Conservation (phyloP, 1,140 invertebrate species). For the Andrena cerasifolii region DNA sequence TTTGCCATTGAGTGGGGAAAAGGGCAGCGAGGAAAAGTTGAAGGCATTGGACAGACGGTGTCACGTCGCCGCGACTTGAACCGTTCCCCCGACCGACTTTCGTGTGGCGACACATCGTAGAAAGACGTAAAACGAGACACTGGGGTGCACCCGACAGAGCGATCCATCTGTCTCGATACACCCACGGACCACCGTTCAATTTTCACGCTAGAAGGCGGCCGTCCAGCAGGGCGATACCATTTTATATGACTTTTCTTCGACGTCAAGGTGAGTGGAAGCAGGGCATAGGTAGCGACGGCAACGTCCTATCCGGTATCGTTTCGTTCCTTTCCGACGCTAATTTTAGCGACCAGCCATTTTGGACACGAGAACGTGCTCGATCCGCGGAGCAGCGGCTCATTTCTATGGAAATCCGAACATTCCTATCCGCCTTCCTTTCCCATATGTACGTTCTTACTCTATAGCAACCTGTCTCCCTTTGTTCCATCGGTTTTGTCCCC, state of each 20-base stretch:
- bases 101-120: constrained; percentile 16
- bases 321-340: constrained; percentile 61
- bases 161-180: constrained; percentile 77
- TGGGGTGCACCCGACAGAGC: constrained; percentile 70
- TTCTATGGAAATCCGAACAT: constrained; percentile 57
- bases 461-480: background rate
- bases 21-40: background rate
- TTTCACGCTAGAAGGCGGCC: constrained; percentile 82
- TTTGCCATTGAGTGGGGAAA: background rate
- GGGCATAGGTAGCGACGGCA: constrained; percentile 26
- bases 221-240: constrained; percentile 91
- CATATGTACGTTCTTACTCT: background rate
- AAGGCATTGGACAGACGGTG: constrained; percentile 11
- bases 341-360: constrained; percentile 79
- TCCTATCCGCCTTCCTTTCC: background rate
- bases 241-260: constrained; percentile 93
- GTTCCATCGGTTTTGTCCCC: background rate
- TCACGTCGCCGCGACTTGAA: constrained; percentile 34
- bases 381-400: constrained; percentile 34
- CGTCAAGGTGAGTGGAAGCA: constrained; percentile 85
- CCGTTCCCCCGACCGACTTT: constrained; percentile 29
- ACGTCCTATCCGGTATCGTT: constrained; percentile 27
- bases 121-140: constrained; percentile 43
- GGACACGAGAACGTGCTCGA: constrained; percentile 68
- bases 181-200: constrained; percentile 71